Percentiles rank a stretch among this genome's conserved stretches.
Conservation (phyloP, 2,113 vertebrate genomes). For the Ailurus styani region DNA sequence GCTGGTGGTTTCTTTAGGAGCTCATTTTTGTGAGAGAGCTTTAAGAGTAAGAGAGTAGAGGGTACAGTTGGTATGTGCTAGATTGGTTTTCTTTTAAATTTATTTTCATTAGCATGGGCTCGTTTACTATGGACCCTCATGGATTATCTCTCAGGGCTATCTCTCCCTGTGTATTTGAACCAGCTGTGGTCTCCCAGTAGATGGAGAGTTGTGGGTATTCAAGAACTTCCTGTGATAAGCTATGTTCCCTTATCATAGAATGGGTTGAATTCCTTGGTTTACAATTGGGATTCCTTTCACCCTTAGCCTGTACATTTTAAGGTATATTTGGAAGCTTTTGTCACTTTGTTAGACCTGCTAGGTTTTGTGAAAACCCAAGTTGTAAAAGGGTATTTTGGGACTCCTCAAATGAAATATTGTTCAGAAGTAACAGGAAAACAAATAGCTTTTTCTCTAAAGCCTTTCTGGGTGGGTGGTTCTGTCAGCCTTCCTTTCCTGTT, state of each 20-base stretch:
- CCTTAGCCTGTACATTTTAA: not conserved
- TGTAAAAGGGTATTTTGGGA: not conserved
- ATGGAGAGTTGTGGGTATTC: not conserved
- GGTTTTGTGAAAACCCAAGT: not conserved
- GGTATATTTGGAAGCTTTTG: not conserved
- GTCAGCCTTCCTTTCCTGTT: not conserved
- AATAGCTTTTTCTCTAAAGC: not conserved
- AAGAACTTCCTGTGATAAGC: not conserved
- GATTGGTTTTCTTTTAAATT: slow-evolving; percentile 12
- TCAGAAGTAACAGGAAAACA: not conserved
- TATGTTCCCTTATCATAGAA: not conserved
- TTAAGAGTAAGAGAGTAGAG: not conserved
- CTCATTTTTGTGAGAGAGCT: not conserved
- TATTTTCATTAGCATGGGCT: not conserved
- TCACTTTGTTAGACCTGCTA: not conserved
- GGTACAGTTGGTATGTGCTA: not conserved
- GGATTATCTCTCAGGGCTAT: not conserved
- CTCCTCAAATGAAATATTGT: not conserved
- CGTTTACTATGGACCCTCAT: not conserved
- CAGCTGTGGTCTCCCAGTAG: not conserved
- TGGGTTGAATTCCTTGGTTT: not conserved
- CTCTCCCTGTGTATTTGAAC: not conserved
- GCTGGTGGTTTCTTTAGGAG: not conserved
- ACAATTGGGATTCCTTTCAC: not conserved
- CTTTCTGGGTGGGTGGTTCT: not conserved